Evolutionary conservation across 2,888 invertebrate species (phyloP).

Genomic region (Apodemia duryi): DNA sequence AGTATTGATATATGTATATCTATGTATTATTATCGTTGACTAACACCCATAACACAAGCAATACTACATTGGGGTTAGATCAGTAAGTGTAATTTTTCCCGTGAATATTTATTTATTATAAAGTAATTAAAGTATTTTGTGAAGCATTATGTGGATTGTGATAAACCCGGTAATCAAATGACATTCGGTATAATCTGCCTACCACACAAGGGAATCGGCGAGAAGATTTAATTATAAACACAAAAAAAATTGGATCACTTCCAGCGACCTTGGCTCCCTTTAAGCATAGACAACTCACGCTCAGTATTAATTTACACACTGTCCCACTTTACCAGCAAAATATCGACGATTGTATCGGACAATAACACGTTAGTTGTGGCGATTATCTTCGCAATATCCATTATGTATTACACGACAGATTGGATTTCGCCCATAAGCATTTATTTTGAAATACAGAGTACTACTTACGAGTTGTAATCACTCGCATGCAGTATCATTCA

Average conservation of each 20-base stretch:
- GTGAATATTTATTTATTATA: too few relatives aligned
- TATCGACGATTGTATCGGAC: constrained; percentile 33
- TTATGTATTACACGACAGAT: constrained; percentile 12
- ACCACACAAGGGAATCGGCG: too few relatives aligned
- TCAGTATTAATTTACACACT: constrained; percentile 55
- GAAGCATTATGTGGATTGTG: not conserved
- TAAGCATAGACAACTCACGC: constrained; percentile 57
- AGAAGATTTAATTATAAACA: too few relatives aligned
- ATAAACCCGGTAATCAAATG: not conserved
- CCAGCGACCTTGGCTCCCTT: constrained; percentile 73
- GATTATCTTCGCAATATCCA: constrained; percentile 20
- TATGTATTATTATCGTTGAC: too few relatives aligned
- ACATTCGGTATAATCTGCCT: too few relatives aligned
- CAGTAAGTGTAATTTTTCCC: too few relatives aligned
- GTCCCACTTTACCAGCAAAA: constrained; percentile 57
- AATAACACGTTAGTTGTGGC: constrained; percentile 18
- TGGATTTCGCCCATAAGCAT: constrained; percentile 2
- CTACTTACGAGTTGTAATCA: not conserved
- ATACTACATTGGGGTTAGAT: too few relatives aligned
- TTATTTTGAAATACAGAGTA: constrained; percentile 6
- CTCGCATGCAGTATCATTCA: too few relatives aligned
- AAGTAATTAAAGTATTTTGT: not conserved
- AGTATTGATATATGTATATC: too few relatives aligned
- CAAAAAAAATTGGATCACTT: constrained; percentile 55
- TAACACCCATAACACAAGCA: too few relatives aligned